These are phyloP conservation scores for Drepana arcuata DNA, from an alignment of 1,140 invertebrate species.

Conservation along the genomic window DNA sequence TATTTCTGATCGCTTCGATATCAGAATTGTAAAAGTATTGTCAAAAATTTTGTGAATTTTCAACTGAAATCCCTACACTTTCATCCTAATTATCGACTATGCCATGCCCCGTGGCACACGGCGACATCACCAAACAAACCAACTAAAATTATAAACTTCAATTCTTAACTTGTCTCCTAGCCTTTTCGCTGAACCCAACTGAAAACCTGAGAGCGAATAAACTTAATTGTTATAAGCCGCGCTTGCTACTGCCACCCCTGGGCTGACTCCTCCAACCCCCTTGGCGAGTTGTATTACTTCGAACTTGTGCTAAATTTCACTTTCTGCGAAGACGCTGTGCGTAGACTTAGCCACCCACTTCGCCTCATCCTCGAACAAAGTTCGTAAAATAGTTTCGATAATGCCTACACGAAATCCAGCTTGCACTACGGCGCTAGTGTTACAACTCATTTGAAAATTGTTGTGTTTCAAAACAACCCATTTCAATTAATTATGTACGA, in stretches of 20 bases:
- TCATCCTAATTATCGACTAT: too few species aligned
- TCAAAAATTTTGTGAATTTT: too few species aligned
- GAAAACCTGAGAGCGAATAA: constrained; percentile 61
- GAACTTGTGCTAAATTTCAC: constrained; percentile 71
- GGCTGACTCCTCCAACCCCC: constrained; percentile 26
- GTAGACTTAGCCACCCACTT: constrained; percentile 59
- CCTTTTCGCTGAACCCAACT: constrained; percentile 43
- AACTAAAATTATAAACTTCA: too few species aligned
- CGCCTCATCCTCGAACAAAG: constrained; percentile 37
- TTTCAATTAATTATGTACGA: constrained; percentile 10
- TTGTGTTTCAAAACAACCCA: not conserved
- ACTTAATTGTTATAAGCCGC: constrained; percentile 69
- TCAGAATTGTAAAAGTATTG: too few species aligned
- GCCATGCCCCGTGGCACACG: too few species aligned
- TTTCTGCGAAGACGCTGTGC: constrained; percentile 68
- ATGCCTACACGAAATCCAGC: constrained; percentile 1
- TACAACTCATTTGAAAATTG: not conserved
- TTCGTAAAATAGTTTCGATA: constrained; percentile 34
- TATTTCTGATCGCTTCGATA: too few species aligned
- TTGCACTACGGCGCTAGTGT: not conserved
- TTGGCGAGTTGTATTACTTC: constrained; percentile 62
- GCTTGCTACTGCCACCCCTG: constrained; percentile 46
- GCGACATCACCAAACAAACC: too few species aligned
- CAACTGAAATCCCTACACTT: too few species aligned
- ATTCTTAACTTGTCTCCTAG: constrained; percentile 18